These are phyloP conservation scores for Meganola albula DNA, from an alignment of 2,888 invertebrate species.

Conservation along the genomic window DNA sequence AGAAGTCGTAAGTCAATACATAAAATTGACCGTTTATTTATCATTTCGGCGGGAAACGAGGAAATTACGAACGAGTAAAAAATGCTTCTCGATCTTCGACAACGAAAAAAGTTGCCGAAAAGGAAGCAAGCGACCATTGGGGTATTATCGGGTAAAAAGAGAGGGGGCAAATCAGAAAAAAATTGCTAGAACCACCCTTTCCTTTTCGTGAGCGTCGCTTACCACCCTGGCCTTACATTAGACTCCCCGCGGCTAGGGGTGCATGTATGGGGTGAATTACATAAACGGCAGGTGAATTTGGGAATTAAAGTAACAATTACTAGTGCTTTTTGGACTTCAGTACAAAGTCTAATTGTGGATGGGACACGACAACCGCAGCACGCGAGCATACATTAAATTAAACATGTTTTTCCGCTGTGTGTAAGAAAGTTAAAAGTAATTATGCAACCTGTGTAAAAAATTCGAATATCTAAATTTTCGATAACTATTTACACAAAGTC, in stretches of 20 bases:
- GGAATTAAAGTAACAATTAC: constrained; percentile 62
- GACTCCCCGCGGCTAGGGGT: constrained; percentile 52
- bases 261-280: constrained; percentile 64
- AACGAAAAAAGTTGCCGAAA: constrained; percentile 64
- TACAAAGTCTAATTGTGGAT: constrained; percentile 29
- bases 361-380: constrained; percentile 19
- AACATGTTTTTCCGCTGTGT: too few species aligned
- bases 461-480: too few species aligned
- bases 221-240: constrained; percentile 61
- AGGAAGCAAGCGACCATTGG: constrained; percentile 76
- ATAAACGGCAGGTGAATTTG: constrained; percentile 74
- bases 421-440: too few species aligned
- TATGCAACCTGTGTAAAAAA: too few species aligned
- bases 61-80: constrained; percentile 68
- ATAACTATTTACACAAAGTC: too few species aligned
- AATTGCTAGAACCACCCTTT: constrained; percentile 73
- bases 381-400: neutral
- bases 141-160: constrained; percentile 71
- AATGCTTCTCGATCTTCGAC: constrained; percentile 71
- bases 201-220: constrained; percentile 71
- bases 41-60: constrained; percentile 63
- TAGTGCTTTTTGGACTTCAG: constrained; percentile 24
- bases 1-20: constrained; percentile 50
- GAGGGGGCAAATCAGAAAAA: constrained; percentile 72
- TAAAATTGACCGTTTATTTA: constrained; percentile 50